Evolutionary conservation across 1,140 invertebrate genomes (phyloP), one percentile per base, ranked within the genome.

Genomic region (Bradynema listronoti): DNA sequence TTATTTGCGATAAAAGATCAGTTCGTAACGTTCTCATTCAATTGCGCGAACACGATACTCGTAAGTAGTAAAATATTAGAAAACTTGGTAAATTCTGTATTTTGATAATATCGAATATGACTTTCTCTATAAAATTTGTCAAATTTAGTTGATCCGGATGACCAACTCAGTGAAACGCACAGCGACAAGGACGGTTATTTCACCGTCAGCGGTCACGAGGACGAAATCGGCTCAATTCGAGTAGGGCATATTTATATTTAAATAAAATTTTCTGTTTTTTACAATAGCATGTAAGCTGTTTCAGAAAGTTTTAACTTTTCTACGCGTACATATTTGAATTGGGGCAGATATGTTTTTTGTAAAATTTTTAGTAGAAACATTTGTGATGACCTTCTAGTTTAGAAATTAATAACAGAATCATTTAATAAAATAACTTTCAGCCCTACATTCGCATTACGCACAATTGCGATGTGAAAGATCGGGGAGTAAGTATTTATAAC

Each of bases 401-500:
- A n/a, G n/a, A n/a, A n/a, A n/a, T n/a, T n/a, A n/a, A n/a, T n/a
- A n/a, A n/a, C n/a, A n/a, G n/a, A n/a, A n/a, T n/a, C n/a, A n/a
- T n/a, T n/a, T n/a, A n/a, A n/a, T n/a, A n/a, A n/a, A n/a, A n/a
- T n/a, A n/a, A 39, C 36, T 50, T 50, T 50, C 42, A 56, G 29
- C 70, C 70, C 55, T 72, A 71, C 39, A 61, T 72, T 27, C 58
- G 71, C 33, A 66, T 72, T 39, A 52, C 43, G 9, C 70, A 72
- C 60, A 66, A 63, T 39, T 72, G 70, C 57, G 68, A 70, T 34
- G 66, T 69, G 22, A 52, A 61, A 19, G 54, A 65, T 42, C 45
- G 51, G 27, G 39, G 51, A 30, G 63, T 65, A 64, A 65, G 46
- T 39, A 30, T n/a, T 59, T n/a, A 63, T 24, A 14, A 60, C 30